Percentiles rank a stretch among this genome's conserved stretches.
Conservation (phyloP, 2,888 invertebrate species). For the Eupithecia exiguata region DNA sequence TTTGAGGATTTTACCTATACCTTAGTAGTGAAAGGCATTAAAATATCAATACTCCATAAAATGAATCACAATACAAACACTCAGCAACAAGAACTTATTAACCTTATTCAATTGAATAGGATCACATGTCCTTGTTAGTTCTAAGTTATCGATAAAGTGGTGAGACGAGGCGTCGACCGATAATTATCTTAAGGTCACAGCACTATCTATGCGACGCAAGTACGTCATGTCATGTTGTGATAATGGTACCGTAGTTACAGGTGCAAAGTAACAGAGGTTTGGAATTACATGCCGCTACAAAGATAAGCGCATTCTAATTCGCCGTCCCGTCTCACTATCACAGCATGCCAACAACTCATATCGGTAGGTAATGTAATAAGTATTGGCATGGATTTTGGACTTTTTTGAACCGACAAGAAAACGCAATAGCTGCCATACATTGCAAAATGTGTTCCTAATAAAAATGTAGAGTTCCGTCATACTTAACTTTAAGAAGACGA, state of each 20-base stretch:
- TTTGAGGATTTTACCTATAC: neutral
- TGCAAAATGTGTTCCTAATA: neutral
- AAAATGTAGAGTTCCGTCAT: neutral
- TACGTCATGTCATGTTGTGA: constrained; percentile 62
- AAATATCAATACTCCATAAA: neutral
- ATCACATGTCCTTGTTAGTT: constrained; percentile 70
- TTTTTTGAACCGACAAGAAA: neutral
- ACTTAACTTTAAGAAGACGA: neutral
- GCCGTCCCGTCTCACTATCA: neutral
- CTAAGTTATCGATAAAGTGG: constrained; percentile 68
- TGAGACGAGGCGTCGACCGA: constrained; percentile 79
- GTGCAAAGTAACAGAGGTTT: constrained; percentile 47
- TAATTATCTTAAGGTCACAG: constrained; percentile 80
- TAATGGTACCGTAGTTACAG: constrained; percentile 57
- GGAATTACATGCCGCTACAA: constrained; percentile 19
- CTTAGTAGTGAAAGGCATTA: neutral
- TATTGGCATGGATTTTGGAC: neutral
- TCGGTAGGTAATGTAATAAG: too few relatives aligned
- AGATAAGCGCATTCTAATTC: constrained; percentile 16
- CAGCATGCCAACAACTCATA: neutral
- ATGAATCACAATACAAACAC: neutral
- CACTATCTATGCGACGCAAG: constrained; percentile 74
- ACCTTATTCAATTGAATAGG: constrained; percentile 31
- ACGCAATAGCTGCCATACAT: neutral
- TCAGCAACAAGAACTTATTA: neutral